phyloP scores from a whole-genome alignment of 1,140 invertebrate genomes.

The Pogonomyrmex californicus region DNA sequence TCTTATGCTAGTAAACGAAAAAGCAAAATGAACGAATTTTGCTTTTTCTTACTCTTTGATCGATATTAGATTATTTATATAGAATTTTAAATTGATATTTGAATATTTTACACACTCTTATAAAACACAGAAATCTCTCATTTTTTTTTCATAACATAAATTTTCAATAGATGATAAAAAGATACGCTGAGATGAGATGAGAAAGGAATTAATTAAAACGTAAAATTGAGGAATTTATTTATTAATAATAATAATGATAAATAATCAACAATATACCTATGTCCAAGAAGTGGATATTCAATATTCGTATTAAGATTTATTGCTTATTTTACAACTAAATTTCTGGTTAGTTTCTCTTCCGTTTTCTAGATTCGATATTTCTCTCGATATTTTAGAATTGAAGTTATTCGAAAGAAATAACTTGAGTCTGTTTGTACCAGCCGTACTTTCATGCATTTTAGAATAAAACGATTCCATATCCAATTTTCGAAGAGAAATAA shows the following conservation, averaged over 20 bases:
- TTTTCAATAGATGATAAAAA: background rate
- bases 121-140: background rate
- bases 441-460: background rate
- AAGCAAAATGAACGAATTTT: constrained; percentile 5
- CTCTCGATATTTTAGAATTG: constrained; percentile 13
- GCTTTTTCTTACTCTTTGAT: no score
- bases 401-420: constrained; percentile 47
- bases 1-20: constrained; percentile 12
- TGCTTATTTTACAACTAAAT: constrained; percentile 52
- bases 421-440: background rate
- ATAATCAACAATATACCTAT: constrained; percentile 73
- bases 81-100: constrained; percentile 63
- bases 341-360: constrained; percentile 21
- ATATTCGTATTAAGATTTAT: constrained; percentile 49
- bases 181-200: constrained; percentile 22
- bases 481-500: background rate
- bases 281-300: constrained; percentile 36
- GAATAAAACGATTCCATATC: background rate
- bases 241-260: constrained; percentile 73
- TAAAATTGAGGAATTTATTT: constrained; percentile 74
- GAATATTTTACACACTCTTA: constrained; percentile 75
- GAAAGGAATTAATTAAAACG: constrained; percentile 66
- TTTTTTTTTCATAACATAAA: background rate
- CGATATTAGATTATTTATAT: constrained; percentile 67
- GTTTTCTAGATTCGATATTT: constrained; percentile 17